Conservation (phyloP, 2,113 vertebrate species). For the Xyliphius kryptos region DNA sequence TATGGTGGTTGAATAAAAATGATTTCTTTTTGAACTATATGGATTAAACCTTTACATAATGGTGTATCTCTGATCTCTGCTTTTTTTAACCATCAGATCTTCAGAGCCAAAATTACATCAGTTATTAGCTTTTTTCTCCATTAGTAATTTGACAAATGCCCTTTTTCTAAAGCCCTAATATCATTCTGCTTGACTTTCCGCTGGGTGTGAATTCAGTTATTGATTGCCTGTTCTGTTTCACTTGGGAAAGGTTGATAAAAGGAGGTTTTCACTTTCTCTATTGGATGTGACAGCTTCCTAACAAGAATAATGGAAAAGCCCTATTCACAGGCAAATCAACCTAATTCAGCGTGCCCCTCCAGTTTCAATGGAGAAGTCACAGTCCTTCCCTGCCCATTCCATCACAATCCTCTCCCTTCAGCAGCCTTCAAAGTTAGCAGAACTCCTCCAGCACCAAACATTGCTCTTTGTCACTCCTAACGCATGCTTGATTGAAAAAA, state of each 20-base stretch:
- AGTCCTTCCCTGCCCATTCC: conserved; percentile 91
- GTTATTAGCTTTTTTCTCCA: conserved; percentile 68
- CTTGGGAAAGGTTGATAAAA: conserved; percentile 95
- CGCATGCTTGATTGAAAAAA: conserved; percentile 54
- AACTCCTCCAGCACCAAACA: conserved; percentile 68
- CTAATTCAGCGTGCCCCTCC: conserved; percentile 98
- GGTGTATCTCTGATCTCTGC: conserved; percentile 47
- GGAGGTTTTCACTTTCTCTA: conserved; percentile 96
- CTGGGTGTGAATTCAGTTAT: conserved; percentile 85
- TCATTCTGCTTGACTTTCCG: conserved; percentile 96
- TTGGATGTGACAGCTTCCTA: conserved; percentile 98
- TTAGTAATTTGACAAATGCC: conserved; percentile 80
- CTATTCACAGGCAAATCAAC: conserved; percentile 99
- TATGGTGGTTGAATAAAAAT: background rate
- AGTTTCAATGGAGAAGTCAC: conserved; percentile 86
- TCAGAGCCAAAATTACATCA: conserved; percentile 71
- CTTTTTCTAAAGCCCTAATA: conserved; percentile 71
- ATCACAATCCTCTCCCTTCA: conserved; percentile 83
- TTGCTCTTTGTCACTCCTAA: conserved; percentile 61
- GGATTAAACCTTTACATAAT: conserved; percentile 28
- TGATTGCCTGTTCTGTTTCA: conserved; percentile 89
- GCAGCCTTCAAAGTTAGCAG: conserved; percentile 86
- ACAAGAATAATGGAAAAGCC: conserved; percentile 97
- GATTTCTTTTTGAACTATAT: conserved; percentile 1
- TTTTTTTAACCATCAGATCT: conserved; percentile 63